These are phyloP conservation scores for Sinonovacula constricta DNA, from an alignment of 1,140 invertebrate genomes.

Conservation along the genomic window DNA sequence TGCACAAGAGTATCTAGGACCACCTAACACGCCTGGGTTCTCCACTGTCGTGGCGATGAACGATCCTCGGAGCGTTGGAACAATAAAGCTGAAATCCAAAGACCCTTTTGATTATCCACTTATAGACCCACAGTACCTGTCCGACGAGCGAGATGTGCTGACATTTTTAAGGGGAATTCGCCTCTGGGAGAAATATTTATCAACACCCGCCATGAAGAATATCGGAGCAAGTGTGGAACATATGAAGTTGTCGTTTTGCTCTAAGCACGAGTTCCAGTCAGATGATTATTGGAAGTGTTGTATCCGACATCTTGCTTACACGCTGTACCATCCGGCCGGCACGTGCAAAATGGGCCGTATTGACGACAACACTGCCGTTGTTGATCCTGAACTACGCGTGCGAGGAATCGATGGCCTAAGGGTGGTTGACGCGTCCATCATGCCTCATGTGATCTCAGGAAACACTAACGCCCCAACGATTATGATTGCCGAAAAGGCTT, in stretches of 20 bases:
- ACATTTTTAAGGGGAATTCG: slow-evolving; percentile 25
- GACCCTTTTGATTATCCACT: slow-evolving; percentile 91
- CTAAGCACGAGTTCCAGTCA: slow-evolving; percentile 14
- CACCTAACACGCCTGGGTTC: background rate
- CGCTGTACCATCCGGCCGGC: slow-evolving; percentile 86
- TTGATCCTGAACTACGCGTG: slow-evolving; percentile 33
- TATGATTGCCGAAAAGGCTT: slow-evolving; percentile 92
- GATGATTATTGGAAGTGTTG: slow-evolving; percentile 37
- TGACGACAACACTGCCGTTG: slow-evolving; percentile 13
- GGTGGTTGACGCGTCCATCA: slow-evolving; percentile 66
- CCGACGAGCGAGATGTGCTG: slow-evolving; percentile 51
- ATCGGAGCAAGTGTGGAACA: slow-evolving; percentile 23
- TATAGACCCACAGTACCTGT: slow-evolving; percentile 85
- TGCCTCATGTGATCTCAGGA: slow-evolving; percentile 77
- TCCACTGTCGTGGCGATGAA: slow-evolving; percentile 10
- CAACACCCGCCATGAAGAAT: slow-evolving; percentile 27
- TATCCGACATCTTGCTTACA: slow-evolving; percentile 18
- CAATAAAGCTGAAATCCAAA: slow-evolving; percentile 73
- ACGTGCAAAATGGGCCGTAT: slow-evolving; percentile 86
- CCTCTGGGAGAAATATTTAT: slow-evolving; percentile 14
- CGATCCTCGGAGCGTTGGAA: slow-evolving; percentile 68
- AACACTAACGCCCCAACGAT: slow-evolving; percentile 90
- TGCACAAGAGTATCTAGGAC: slow-evolving; percentile 1
- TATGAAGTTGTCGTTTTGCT: slow-evolving; percentile 34
- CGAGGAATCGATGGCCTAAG: slow-evolving; percentile 52